Evolutionary conservation across 1,140 invertebrate genomes (phyloP), one percentile per base, ranked within the genome.

Genomic region (Trachymyrmex septentrionalis): DNA sequence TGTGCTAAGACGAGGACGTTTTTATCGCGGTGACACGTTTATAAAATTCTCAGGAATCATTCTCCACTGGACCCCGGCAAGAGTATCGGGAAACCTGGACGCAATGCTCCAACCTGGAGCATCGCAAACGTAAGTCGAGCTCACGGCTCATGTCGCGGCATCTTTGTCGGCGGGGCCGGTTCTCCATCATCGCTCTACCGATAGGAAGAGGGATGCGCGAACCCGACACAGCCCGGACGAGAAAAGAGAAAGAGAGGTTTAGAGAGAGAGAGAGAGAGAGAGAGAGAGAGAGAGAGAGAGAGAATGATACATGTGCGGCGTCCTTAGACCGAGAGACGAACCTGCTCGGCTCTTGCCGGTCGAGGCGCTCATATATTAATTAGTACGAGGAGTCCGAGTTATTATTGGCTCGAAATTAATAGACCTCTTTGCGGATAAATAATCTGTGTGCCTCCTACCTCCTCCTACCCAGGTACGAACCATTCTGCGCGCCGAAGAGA

Each of bases 351-450:
- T 88, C 90, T 92, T 89, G 87, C 90, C 91, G 81, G 75, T 73
- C 91, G 76, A 93, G 90, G 91, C 87, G 92, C 90, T 93, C 92
- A 93, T 93, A 94, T 94, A 93, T 93, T 93, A 93, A 93, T 94
- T 93, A 93, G 92, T 93, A 93, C 92, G 92, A 92, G 87, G 90
- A 93, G 87, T 91, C 89, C 89, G 89, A 94, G 92, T 93, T 94
- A 94, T 94, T 93, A 93, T 93, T 93, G 92, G 89, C 88, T 91
- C 81, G 78, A 91, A 94, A 94, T 94, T 93, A 93, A 93, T 93
- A 91, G 90, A 93, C 92, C 93, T 89, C 92, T 92, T 90, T 86
- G 86, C 86, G 87, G 88, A 92, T 94, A 93, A 94, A 93, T 93
- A 92, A 91, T 87, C 63, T 27, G 38, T 34, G 12, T 81, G 67